Evolutionary conservation across 2,113 vertebrate species (phyloP).

Genomic region (Pionites leucogaster): DNA sequence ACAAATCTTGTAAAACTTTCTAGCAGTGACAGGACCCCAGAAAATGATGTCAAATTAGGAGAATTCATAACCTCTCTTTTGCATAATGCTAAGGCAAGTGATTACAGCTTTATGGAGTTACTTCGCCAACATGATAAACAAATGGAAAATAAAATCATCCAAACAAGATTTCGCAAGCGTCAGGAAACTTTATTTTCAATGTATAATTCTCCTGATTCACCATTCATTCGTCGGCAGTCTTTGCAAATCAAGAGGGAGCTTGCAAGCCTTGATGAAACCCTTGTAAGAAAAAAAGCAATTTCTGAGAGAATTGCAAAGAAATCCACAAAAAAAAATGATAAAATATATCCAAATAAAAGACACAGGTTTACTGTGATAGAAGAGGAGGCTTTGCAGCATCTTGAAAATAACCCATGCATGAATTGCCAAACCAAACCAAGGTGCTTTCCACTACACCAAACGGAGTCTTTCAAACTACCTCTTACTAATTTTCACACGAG

Average conservation of each 20-base stretch:
- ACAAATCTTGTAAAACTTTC: slow-evolving; percentile 70
- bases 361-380: slow-evolving; percentile 34
- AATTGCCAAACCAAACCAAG: slow-evolving; percentile 51
- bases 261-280: slow-evolving; percentile 80
- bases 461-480: slow-evolving; percentile 71
- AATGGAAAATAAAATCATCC: slow-evolving; percentile 83
- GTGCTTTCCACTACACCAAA: slow-evolving; percentile 54
- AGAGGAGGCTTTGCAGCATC: slow-evolving; percentile 52
- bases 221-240: slow-evolving; percentile 80
- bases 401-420: slow-evolving; percentile 35
- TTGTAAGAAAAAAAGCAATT: slow-evolving; percentile 72
- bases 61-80: slow-evolving; percentile 91
- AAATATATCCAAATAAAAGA: slow-evolving; percentile 47
- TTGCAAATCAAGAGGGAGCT: slow-evolving; percentile 90
- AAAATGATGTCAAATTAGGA: slow-evolving; percentile 81
- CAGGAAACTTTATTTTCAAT: slow-evolving; percentile 84
- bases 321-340: slow-evolving; percentile 17
- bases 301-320: slow-evolving; percentile 76
- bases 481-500: slow-evolving; percentile 60
- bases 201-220: slow-evolving; percentile 78
- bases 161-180: slow-evolving; percentile 87
- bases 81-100: slow-evolving; percentile 81
- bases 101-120: slow-evolving; percentile 90
- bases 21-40: slow-evolving; percentile 73
- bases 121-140: slow-evolving; percentile 84